Conservation (phyloP, 2,888 invertebrate species). For the Drosophila nigritarsus region DNA sequence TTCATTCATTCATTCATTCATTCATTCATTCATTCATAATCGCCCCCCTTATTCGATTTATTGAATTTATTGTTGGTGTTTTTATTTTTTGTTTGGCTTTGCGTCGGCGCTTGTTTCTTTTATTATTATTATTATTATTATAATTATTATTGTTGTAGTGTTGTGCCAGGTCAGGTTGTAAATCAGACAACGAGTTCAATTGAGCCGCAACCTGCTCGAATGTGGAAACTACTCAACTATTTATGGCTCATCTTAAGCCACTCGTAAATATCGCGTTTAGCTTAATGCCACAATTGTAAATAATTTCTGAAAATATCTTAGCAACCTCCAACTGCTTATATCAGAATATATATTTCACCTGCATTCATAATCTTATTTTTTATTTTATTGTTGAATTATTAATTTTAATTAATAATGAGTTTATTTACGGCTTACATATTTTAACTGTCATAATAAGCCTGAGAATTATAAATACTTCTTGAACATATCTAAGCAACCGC, state of each 20-base stretch:
- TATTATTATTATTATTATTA: conserved; percentile 28
- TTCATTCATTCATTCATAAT: conserved; percentile 77
- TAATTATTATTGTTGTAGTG: conserved; percentile 28
- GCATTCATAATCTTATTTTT: background rate
- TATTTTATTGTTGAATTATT: background rate
- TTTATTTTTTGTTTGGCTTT: background rate
- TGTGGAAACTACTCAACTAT: conserved; percentile 1
- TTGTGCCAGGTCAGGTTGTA: conserved; percentile 76
- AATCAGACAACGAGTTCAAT: conserved; percentile 49
- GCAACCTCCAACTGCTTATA: background rate
- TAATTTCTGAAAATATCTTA: background rate
- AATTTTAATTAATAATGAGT: background rate
- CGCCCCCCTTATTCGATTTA: conserved; percentile 55
- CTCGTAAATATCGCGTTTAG: conserved; percentile 15
- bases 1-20: conserved; percentile 1
- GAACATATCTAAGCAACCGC: background rate
- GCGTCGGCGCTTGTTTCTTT: conserved; percentile 16
- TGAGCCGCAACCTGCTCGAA: conserved; percentile 18
- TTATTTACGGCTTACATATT: too few relatives aligned
- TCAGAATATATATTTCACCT: background rate
- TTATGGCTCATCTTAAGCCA: conserved; percentile 26
- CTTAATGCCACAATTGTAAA: conserved; percentile 1
- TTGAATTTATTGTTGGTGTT: conserved; percentile 66
- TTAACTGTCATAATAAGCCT: too few relatives aligned
- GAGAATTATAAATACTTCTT: background rate